Conservation (phyloP, 1,140 invertebrate species). For the Tetramorium simillimum region DNA sequence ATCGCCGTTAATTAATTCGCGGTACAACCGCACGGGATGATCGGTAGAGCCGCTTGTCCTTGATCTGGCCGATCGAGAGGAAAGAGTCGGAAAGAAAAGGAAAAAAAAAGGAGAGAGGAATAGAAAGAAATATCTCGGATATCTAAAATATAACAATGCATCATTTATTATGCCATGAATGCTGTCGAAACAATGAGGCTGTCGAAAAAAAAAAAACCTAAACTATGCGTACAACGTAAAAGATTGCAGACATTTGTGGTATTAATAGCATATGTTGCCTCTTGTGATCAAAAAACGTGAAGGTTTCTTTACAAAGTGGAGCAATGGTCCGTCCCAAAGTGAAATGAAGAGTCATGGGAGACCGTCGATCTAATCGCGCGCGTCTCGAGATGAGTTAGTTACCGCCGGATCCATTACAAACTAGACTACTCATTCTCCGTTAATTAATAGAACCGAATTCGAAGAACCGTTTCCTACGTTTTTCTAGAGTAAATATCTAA, state of each 20-base stretch:
- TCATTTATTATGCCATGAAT: slow-evolving; percentile 1
- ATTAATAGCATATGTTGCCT: background rate
- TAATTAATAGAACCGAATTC: slow-evolving; percentile 42
- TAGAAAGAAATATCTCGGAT: background rate
- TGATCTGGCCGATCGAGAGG: slow-evolving; percentile 38
- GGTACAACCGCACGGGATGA: slow-evolving; percentile 22
- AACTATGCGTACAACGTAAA: background rate
- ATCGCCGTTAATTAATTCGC: slow-evolving; percentile 59
- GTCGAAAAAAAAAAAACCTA: background rate
- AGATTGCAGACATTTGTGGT: background rate
- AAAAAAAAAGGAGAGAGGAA: background rate
- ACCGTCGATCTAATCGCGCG: slow-evolving; percentile 29
- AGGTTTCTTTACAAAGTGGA: slow-evolving; percentile 32
- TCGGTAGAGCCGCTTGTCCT: slow-evolving; percentile 29
- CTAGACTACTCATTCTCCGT: slow-evolving; percentile 45
- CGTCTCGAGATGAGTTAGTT: slow-evolving; percentile 49
- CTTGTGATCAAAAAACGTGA: background rate
- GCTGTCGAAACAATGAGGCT: background rate
- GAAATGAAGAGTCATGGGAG: slow-evolving; percentile 49
- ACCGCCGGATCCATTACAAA: slow-evolving; percentile 30
- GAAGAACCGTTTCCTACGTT: background rate
- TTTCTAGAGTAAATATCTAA: background rate
- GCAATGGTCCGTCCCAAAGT: slow-evolving; percentile 30
- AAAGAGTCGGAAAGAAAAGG: background rate
- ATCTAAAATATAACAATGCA: slow-evolving; percentile 17